Base-by-base conservation (phyloP, 2,797 vertebrate genomes). In the Galago senegalensis region DNA sequence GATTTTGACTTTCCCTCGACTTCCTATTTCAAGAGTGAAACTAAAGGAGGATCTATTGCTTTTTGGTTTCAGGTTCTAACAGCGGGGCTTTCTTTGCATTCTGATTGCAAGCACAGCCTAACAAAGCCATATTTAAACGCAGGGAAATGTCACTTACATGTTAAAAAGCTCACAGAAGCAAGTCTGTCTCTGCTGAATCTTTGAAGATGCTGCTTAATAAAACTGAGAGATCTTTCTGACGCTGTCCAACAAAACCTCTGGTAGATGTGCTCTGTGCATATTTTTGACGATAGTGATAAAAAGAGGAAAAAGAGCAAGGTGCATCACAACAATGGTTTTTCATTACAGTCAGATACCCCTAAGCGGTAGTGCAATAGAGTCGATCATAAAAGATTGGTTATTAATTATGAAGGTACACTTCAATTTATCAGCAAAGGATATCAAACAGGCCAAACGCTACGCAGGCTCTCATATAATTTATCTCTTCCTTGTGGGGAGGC, bases 321-420 rank as follows among this genome's bases (percentile, higher is more conserved):
- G 97, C 97, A 96, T 98, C 98, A 63, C 94, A 98, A 98, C 84
- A 95, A 95, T 60, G 96, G 73, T 97, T 98, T 98, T 97, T 98
- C 75, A 96, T 91, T 91, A 58, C 91, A 70, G 97, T 96, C 95
- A 97, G 97, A 98, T 96, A 93, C 49, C 93, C 67, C 93, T 82
- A 0, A 7, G 95, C 92, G 94, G 97, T 93, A 94, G 73, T 46
- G 61, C 94, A 92, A 85, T 72, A 86, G 96, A 97, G 93, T 97
- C 88, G 89, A 98, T 98, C 98, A 96, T 87, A 93, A 97, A 96
- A 98, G 98, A 98, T 97, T 16, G 73, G 77, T 89, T 98, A 98
- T 98, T 98, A 98, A 98, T 98, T 98, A 98, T 98, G 97, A 98
- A 98, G 97, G 95, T 96, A 91, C 96, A 97, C 73, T 98, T 98